A percentile compares a stretch with the other conserved stretches of the same genome.
Conservation (phyloP, 2,888 invertebrate species). For the Desoria tigrina region DNA sequence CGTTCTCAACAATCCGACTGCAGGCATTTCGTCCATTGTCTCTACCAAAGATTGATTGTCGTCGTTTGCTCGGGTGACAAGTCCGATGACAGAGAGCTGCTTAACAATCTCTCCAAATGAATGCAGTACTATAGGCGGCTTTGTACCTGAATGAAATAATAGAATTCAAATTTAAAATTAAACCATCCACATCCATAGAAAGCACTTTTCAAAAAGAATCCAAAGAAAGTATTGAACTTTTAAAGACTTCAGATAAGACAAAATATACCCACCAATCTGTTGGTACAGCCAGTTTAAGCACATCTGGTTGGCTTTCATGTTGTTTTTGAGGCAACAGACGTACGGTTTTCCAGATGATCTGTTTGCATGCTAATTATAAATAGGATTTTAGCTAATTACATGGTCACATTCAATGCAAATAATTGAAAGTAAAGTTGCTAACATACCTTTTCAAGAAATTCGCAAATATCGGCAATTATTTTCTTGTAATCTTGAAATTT, state of each 20-base stretch:
- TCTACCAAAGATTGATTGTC: too few species aligned
- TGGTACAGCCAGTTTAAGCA: constrained; percentile 2
- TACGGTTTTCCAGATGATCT: background rate
- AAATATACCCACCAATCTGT: constrained; percentile 1
- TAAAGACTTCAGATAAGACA: too few species aligned
- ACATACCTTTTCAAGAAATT: constrained; percentile 1
- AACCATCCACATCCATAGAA: too few species aligned
- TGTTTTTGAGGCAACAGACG: background rate
- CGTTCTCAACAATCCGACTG: too few species aligned
- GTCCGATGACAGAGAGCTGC: background rate
- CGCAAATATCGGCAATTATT: background rate
- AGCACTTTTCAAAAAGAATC: too few species aligned
- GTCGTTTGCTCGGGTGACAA: background rate
- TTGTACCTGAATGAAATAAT: background rate
- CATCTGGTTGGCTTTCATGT: background rate
- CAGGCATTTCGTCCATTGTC: too few species aligned
- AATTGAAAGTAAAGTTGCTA: background rate
- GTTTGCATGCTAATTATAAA: too few species aligned
- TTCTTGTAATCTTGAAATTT: constrained; percentile 1
- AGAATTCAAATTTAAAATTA: too few species aligned
- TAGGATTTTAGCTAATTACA: too few species aligned
- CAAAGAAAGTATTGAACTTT: too few species aligned
- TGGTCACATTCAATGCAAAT: too few species aligned
- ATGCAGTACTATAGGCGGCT: background rate
- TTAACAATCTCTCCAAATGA: background rate